Evolutionary conservation across 2,113 vertebrate genomes (phyloP).

Genomic region (Eptatretus burgeri): DNA sequence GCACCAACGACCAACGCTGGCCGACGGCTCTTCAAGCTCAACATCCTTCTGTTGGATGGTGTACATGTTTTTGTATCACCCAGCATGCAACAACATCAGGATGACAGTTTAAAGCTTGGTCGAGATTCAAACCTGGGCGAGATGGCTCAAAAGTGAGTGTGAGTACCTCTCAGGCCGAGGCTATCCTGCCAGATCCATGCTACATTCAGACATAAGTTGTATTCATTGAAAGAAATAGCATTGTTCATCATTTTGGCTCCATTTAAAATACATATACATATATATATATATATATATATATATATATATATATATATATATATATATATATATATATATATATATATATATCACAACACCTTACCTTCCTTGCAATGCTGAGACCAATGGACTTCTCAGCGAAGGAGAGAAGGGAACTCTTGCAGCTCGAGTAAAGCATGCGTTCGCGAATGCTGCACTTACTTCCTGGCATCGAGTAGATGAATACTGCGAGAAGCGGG

Average conservation of each 20-base stretch:
- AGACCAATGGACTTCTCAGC: not conserved
- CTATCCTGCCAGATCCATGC: too few relatives aligned
- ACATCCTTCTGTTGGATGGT: too few relatives aligned
- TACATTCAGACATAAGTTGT: too few relatives aligned
- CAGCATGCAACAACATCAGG: too few relatives aligned
- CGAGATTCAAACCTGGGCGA: too few relatives aligned
- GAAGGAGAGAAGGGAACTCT: not conserved
- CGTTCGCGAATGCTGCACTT: slow-evolving; percentile 7
- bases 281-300: not conserved
- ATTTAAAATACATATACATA: not conserved
- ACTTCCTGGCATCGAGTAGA: slow-evolving; percentile 7
- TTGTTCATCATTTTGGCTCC: not conserved
- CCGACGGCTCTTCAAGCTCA: too few relatives aligned
- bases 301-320: not conserved
- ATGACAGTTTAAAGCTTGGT: too few relatives aligned
- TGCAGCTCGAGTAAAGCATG: slow-evolving; percentile 7
- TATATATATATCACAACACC: not conserved
- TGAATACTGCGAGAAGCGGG: not conserved
- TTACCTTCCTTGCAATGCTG: slow-evolving; percentile 2
- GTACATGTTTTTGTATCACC: too few relatives aligned
- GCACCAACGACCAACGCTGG: too few relatives aligned
- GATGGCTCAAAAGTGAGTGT: too few relatives aligned
- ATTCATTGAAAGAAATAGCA: not conserved
- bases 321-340: not conserved
- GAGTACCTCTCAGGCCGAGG: too few relatives aligned